phyloP scores from a whole-genome alignment of 2,113 vertebrate genomes.

The Oenanthe oenanthe region DNA sequence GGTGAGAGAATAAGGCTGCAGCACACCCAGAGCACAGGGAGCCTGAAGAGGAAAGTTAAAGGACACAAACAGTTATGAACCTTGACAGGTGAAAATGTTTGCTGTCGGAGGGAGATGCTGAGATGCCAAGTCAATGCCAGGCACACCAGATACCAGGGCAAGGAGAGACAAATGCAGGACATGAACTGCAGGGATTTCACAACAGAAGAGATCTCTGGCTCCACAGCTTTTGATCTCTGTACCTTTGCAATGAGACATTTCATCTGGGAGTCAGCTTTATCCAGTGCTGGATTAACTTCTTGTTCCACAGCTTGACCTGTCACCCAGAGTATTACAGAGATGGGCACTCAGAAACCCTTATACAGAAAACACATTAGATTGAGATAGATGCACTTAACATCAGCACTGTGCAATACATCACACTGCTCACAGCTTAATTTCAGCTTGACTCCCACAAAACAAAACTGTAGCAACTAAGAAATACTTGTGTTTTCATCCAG shows the following conservation, averaged over 20 bases:
- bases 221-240: constrained; percentile 12
- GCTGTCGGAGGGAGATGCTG: constrained; percentile 53
- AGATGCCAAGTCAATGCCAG: constrained; percentile 39
- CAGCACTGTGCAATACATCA: not conserved
- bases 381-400: not conserved
- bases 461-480: not conserved
- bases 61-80: constrained; percentile 49
- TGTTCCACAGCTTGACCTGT: constrained; percentile 3
- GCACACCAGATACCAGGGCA: not conserved
- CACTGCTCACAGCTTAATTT: not conserved
- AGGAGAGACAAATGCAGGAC: constrained; percentile 13
- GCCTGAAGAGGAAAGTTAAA: constrained; percentile 39
- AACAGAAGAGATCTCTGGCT: constrained; percentile 10
- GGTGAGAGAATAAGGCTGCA: not conserved
- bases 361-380: not conserved
- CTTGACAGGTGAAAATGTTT: constrained; percentile 68
- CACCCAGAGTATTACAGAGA: not conserved
- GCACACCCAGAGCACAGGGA: not conserved
- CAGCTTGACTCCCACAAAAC: not conserved
- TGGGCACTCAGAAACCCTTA: not conserved
- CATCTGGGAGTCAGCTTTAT: constrained; percentile 19
- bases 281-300: constrained; percentile 22
- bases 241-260: constrained; percentile 16
- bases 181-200: not conserved
- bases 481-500: not conserved